Conservation (phyloP, 2,888 invertebrate species). For the Julus scanicus region DNA sequence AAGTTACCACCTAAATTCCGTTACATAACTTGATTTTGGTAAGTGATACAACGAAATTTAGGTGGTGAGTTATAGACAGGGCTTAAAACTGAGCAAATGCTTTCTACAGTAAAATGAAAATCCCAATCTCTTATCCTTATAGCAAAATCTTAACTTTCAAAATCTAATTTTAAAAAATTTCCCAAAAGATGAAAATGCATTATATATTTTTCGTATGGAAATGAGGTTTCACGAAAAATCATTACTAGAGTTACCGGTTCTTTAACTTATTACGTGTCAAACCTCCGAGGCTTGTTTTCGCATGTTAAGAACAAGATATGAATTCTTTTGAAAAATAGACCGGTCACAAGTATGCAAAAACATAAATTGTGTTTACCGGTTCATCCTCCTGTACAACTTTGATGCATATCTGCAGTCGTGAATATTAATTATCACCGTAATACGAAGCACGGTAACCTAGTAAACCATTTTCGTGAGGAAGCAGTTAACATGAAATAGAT, state of each 20-base stretch:
- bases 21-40: too few species aligned
- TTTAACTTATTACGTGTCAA: neutral
- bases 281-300: neutral
- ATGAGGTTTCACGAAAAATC: neutral
- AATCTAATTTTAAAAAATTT: neutral
- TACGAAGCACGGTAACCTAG: constrained; percentile 23
- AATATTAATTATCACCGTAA: constrained; percentile 1
- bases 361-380: neutral
- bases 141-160: too few species aligned
- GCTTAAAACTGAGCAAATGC: too few species aligned
- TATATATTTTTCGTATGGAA: neutral
- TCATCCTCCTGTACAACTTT: neutral
- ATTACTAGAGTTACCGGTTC: constrained; percentile 7
- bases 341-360: neutral
- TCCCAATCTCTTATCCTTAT: too few species aligned
- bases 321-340: neutral
- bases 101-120: too few species aligned
- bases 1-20: too few species aligned
- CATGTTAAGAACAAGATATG: neutral
- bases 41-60: too few species aligned
- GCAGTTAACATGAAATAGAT: neutral
- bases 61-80: too few species aligned
- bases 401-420: neutral
- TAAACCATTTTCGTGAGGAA: constrained; percentile 6
- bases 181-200: neutral